phyloP scores from a whole-genome alignment of 2,797 vertebrate genomes.

The Coracias cyanogaster region DNA sequence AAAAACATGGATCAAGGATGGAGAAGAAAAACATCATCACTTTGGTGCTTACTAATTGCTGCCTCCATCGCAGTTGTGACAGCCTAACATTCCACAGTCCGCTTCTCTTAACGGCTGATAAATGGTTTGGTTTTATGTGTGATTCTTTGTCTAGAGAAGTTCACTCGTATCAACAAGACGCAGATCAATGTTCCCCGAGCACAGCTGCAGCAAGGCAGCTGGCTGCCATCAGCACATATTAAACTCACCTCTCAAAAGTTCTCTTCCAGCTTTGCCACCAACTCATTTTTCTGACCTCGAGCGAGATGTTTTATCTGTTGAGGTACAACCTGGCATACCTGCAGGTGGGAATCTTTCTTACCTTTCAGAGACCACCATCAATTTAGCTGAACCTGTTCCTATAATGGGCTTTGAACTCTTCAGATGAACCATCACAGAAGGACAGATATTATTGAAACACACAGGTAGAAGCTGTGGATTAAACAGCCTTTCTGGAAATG shows the following conservation, averaged over 20 bases:
- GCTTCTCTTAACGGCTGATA: not conserved
- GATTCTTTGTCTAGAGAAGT: conserved; percentile 4
- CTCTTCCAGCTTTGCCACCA: not conserved
- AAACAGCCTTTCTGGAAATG: not conserved
- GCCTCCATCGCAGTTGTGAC: not conserved
- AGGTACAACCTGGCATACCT: not conserved
- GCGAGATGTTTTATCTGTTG: not conserved
- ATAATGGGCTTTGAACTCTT: not conserved
- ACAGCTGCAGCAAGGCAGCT: conserved; percentile 21
- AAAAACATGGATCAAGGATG: not conserved
- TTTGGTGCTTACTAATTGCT: not conserved
- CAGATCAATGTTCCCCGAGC: not conserved
- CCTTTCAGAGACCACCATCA: not conserved
- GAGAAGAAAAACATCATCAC: not conserved
- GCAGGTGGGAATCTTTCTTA: conserved; percentile 6
- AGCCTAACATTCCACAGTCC: not conserved
- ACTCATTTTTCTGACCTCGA: conserved; percentile 1
- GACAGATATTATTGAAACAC: not conserved
- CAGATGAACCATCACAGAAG: not conserved
- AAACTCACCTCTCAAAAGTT: not conserved
- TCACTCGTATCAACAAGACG: not conserved
- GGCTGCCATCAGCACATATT: not conserved
- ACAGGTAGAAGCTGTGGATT: not conserved
- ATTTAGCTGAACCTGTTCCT: not conserved
- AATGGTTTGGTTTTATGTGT: not conserved